A percentile compares a stretch with the other conserved stretches of the same genome.
These are phyloP conservation scores for Podiceps cristatus DNA, from an alignment of 2,113 vertebrate species.

Conservation along the genomic window DNA sequence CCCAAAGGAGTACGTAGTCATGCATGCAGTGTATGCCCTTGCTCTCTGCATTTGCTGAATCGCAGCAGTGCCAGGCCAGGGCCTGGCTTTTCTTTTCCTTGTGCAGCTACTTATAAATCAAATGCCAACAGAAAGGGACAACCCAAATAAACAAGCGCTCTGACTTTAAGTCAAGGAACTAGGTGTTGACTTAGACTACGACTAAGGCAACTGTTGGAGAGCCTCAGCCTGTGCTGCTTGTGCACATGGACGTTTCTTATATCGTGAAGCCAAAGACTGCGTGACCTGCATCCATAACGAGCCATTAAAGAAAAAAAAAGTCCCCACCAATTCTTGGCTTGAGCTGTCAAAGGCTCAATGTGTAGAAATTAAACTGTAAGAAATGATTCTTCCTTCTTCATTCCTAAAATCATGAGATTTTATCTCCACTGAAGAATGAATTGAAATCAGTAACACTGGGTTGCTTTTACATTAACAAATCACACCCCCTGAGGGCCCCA, in stretches of 20 bases:
- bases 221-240: neutral
- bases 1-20: neutral
- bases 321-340: neutral
- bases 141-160: neutral
- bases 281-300: neutral
- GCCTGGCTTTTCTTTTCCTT: neutral
- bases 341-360: neutral
- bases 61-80: neutral
- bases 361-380: neutral
- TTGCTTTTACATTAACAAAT: neutral
- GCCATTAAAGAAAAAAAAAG: neutral
- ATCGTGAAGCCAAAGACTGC: neutral
- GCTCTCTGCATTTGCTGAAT: neutral
- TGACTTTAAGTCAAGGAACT: rapidly evolving
- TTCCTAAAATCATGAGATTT: neutral
- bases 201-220: neutral
- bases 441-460: neutral
- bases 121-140: neutral
- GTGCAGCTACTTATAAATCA: neutral
- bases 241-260: neutral
- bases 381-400: neutral
- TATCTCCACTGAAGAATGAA: neutral
- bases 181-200: neutral
- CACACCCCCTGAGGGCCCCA: neutral
- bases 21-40: neutral